A percentile compares a stretch with the other conserved stretches of the same genome.
Evolutionary conservation across 2,888 invertebrate species (phyloP).

Genomic region (Drosophila atripex): DNA sequence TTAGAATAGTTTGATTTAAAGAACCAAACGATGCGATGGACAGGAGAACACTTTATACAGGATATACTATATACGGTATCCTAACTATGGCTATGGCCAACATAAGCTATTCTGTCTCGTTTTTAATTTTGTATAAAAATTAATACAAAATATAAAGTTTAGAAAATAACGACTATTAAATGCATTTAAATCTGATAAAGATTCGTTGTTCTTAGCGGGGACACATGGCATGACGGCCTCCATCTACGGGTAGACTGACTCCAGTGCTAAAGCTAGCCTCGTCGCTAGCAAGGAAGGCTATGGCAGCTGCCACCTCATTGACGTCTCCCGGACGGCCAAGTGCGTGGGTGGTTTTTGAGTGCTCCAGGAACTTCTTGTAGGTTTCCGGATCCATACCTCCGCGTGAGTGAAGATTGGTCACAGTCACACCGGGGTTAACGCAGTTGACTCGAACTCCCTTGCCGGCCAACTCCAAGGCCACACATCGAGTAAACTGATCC

Average conservation of each 20-base stretch:
- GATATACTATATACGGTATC: no score
- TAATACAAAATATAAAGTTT: not conserved
- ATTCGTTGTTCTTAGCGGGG: conserved; percentile 85
- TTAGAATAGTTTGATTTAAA: not conserved
- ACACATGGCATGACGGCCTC: conserved; percentile 86
- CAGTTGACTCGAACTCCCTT: conserved; percentile 95
- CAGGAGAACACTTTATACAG: no score
- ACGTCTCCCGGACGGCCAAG: conserved; percentile 94
- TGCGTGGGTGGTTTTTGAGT: conserved; percentile 94
- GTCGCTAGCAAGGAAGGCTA: conserved; percentile 94
- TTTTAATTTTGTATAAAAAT: not conserved
- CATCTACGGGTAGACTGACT: conserved; percentile 89
- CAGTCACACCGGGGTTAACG: conserved; percentile 95
- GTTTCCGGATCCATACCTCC: conserved; percentile 93
- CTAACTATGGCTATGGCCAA: no score
- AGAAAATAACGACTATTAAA: conserved; percentile 85
- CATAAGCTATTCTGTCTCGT: no score
- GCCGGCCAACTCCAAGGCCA: conserved; percentile 92
- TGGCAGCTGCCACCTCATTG: conserved; percentile 92
- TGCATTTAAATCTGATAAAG: conserved; percentile 85
- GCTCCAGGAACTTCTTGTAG: conserved; percentile 93
- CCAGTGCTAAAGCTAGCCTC: conserved; percentile 89
- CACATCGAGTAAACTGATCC: conserved; percentile 97
- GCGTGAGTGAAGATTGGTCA: conserved; percentile 94
- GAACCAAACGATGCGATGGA: no score